Conservation (phyloP, 2,797 vertebrate species). For the Eidolon dupreanum region DNA sequence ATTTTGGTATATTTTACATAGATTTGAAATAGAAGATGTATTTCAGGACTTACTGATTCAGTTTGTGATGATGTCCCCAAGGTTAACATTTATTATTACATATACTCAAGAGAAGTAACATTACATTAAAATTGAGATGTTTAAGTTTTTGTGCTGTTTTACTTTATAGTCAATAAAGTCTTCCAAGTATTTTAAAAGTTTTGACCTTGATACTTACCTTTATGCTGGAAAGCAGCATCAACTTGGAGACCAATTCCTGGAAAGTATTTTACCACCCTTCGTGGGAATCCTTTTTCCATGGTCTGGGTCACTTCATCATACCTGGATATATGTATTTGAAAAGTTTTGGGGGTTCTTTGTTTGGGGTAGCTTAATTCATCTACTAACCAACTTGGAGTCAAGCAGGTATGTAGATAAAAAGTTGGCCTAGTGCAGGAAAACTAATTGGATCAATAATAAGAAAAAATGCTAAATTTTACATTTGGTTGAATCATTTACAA, state of each 20-base stretch:
- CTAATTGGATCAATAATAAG: not conserved
- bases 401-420: not conserved
- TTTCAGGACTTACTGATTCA: not conserved
- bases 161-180: not conserved
- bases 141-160: not conserved
- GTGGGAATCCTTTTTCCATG: constrained; percentile 89
- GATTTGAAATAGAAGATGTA: not conserved
- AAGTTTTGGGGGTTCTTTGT: not conserved
- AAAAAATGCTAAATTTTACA: not conserved
- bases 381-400: not conserved
- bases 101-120: not conserved
- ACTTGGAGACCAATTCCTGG: constrained; percentile 84
- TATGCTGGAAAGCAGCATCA: constrained; percentile 89
- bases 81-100: not conserved
- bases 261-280: constrained; percentile 80
- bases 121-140: not conserved
- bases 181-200: not conserved
- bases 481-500: not conserved
- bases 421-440: not conserved
- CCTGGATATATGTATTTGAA: constrained; percentile 79
- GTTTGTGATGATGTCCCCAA: not conserved
- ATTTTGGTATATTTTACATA: not conserved
- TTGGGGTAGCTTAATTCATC: not conserved
- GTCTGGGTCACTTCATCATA: constrained; percentile 87
- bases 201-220: constrained; percentile 81